phyloP scores from a whole-genome alignment of 53 echinoderm and acorn worm species.

The Pentamera pediparva region DNA sequence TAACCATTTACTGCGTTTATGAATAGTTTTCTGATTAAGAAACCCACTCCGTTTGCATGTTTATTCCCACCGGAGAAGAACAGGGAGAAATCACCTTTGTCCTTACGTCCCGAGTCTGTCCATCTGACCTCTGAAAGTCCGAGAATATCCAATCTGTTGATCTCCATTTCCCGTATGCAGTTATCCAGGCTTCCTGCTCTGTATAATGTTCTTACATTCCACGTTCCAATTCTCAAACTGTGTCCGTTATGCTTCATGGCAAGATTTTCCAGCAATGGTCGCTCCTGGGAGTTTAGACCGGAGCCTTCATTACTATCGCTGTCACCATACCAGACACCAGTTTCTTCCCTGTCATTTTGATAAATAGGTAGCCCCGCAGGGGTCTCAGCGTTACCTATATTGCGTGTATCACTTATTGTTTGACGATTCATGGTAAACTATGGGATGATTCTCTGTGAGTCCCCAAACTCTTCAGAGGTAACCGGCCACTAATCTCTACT shows the following conservation, averaged over 20 bases:
- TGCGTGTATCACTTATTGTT: too few species aligned
- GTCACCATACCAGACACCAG: too few species aligned
- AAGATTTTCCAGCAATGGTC: too few species aligned
- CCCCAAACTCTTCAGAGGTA: too few species aligned
- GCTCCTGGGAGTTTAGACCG: too few species aligned
- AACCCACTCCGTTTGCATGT: constrained; percentile 25
- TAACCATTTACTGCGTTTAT: background rate
- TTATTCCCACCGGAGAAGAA: background rate
- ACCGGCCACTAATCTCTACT: too few species aligned
- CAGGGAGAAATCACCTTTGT: background rate
- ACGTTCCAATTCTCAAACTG: constrained; percentile 5
- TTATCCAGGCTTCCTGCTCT: constrained; percentile 6
- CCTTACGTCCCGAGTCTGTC: background rate
- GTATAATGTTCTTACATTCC: constrained; percentile 40
- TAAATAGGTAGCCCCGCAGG: too few species aligned
- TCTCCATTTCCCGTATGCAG: constrained; percentile 8
- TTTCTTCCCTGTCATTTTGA: too few species aligned
- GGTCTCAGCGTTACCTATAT: too few species aligned
- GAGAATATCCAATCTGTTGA: constrained; percentile 9
- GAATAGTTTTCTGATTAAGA: background rate
- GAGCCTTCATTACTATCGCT: too few species aligned
- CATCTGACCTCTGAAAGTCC: constrained; percentile 32
- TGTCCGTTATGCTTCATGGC: background rate
- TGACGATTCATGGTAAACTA: too few species aligned
- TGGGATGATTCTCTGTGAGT: too few species aligned